Percentiles rank a stretch among this genome's conserved stretches.
phyloP scores from a whole-genome alignment of 2,888 invertebrate species.

The Pristionchus fissidentatus region DNA sequence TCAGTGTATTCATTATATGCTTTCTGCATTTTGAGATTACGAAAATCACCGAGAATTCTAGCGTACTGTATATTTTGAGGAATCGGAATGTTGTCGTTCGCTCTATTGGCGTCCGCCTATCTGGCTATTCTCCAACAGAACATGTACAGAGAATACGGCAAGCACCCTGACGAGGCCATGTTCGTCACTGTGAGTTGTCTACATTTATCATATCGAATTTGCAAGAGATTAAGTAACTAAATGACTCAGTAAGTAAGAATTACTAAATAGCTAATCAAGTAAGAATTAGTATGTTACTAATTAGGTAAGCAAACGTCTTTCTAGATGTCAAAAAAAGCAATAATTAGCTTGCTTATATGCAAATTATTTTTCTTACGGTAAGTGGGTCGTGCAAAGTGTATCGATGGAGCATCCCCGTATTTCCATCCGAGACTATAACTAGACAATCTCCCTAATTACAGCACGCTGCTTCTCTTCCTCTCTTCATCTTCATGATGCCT shows the following conservation, averaged over 20 bases:
- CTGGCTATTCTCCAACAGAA: constrained; percentile 79
- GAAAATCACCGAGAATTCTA: neutral
- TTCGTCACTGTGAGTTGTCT: constrained; percentile 77
- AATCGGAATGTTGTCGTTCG: constrained; percentile 84
- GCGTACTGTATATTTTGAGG: constrained; percentile 49
- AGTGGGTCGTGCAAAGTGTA: too few species aligned
- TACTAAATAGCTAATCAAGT: too few species aligned
- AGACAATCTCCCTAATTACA: constrained; percentile 75
- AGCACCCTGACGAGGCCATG: constrained; percentile 85
- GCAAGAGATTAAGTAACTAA: neutral
- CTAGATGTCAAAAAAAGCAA: too few species aligned
- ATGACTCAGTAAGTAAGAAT: neutral
- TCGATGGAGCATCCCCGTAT: constrained; percentile 6
- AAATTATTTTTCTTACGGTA: too few species aligned
- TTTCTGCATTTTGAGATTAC: neutral
- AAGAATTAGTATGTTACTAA: too few species aligned
- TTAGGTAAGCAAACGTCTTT: too few species aligned
- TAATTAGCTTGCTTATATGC: too few species aligned
- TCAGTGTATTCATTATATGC: neutral
- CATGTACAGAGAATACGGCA: constrained; percentile 82
- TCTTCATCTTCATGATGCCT: constrained; percentile 86
- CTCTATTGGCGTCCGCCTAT: constrained; percentile 91
- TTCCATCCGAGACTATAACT: too few species aligned
- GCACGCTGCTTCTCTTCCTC: constrained; percentile 91
- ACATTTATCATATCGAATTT: neutral